Evolutionary conservation across 2,888 invertebrate species (phyloP), one percentile per base, ranked within the genome.

Genomic region (Rhaphigaster nebulosa): DNA sequence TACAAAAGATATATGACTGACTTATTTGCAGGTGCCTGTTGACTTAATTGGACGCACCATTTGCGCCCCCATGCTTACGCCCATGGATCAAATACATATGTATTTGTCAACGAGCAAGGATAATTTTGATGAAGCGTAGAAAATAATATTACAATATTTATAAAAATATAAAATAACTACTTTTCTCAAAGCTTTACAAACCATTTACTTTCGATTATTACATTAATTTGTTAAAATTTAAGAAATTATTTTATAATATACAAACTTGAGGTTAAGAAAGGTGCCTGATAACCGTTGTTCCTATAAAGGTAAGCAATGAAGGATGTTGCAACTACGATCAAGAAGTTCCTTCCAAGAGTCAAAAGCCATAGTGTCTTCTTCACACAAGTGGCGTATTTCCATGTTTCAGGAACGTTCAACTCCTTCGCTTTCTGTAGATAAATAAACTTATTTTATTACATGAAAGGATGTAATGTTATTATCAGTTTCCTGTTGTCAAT

Each of bases 251-350:
- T 34, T 76, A 38, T 34, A 15, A 45, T 13, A n/a, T 84, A 38
- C 84, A 45, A 84, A 97, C 95, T 29, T 93, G 29, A 97, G 97
- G 94, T 98, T 98, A 92, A 97, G 95, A 3, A 96, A 95, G 92
- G 97, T 97, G 23, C 97, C 96, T 41, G 97, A 92, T 92, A 97
- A 95, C 97, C 97, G 97, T 26, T 97, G 93, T 70, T 65, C 54
- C 65, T 89, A 90, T 90, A 91, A 90, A 50, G 87, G 38, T 38
- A 2, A 89, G 60, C 70, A 91, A 93, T 89, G 92, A 92, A 87
- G 92, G 87, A 41, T 90, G 90, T 87, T 41, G 70, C 13, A 12
- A 92, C 26, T 0, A 97, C 96, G 0, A 96, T 95, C 2, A 96
- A 94, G 0, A 96, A 96, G 93, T 97, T 97, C 92, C 96, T 94